Base-by-base conservation (phyloP, 2,113 vertebrate genomes). In the Cettia cetti region DNA sequence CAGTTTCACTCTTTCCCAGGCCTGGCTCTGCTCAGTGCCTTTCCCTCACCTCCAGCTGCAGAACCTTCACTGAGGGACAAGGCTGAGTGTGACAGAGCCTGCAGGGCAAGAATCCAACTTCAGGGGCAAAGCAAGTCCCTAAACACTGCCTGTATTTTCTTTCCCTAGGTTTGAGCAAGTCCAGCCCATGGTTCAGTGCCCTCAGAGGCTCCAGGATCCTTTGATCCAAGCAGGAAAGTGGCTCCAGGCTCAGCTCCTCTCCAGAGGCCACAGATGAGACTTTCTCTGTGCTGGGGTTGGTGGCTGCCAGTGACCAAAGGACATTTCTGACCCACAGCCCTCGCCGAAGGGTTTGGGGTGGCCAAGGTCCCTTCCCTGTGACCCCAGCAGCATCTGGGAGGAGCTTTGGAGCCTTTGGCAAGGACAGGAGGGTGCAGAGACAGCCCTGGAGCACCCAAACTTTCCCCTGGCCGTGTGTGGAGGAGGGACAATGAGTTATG, bases 311-410 rank as follows among this genome's bases (percentile, higher is more conserved):
- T 3, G 33, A 61, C 28, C 15, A 69, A 61, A 64, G 31, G 19
- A 39, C 52, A 28, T 42, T 61, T 74, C 59, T 94, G 77, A 65
- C 45, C n/a, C 68, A 57, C 45, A 71, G 52, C 16, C 19, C 42
- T 45, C 0, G 0, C 37, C 35, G 17, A 26, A 52, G 44, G 30
- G 13, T 44, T 27, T 1, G 2, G 16, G 20, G 40, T 39, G 37
- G 13, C 27, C 2, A 1, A 27, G 11, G 12, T 61, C 37, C 42
- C 22, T 50, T 65, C 37, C 24, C 77, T 81, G 68, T 3, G 70
- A 4, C 7, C 3, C 5, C 3, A 3, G 10, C 12, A 33, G 53
- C 50, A 24, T 23, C 28, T 31, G 71, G 47, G 65, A 23, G 84
- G 59, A 60, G 40, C 21, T 81, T 16, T 86, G 39, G 24, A 80